A percentile compares a stretch with the other conserved stretches of the same genome.
These are phyloP conservation scores for Drosophila tani DNA, from an alignment of 1,140 invertebrate species.

Conservation along the genomic window DNA sequence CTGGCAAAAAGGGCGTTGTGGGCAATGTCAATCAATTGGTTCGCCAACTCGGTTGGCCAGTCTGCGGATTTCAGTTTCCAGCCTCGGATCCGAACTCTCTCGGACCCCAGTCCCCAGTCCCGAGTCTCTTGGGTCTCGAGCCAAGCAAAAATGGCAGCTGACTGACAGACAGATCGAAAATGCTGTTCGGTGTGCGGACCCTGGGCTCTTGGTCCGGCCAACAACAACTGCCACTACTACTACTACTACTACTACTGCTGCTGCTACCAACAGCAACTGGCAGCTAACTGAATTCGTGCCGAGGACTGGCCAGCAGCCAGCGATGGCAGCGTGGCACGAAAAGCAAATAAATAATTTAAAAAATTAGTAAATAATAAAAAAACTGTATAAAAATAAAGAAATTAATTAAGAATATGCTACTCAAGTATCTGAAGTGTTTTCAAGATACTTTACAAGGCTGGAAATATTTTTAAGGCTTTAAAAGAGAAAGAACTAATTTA, in stretches of 20 bases:
- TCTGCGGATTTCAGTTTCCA: conserved; percentile 3
- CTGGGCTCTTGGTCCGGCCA: conserved; percentile 26
- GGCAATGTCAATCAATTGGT: conserved; percentile 82
- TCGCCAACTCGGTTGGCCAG: conserved; percentile 54
- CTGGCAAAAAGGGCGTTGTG: conserved; percentile 72
- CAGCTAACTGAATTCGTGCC: conserved; percentile 67
- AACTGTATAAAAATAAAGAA: neutral
- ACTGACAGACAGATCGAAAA: conserved; percentile 83
- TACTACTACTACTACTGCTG: neutral
- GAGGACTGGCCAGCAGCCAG: conserved; percentile 52
- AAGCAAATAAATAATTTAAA: no score
- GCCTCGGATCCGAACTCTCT: conserved; percentile 5
- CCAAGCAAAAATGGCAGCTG: conserved; percentile 79
- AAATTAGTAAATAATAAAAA: neutral
- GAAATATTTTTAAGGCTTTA: no score
- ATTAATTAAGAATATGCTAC: neutral
- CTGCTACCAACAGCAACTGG: conserved; percentile 44
- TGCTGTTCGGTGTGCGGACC: conserved; percentile 56
- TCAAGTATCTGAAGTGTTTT: no score
- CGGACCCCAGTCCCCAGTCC: conserved; percentile 20
- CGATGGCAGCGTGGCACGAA: conserved; percentile 49
- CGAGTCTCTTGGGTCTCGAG: conserved; percentile 33
- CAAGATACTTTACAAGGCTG: no score
- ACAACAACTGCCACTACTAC: neutral
- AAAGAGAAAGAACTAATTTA: no score